phyloP scores from a whole-genome alignment of 1,140 invertebrate species.

The Babylonia areolata region DNA sequence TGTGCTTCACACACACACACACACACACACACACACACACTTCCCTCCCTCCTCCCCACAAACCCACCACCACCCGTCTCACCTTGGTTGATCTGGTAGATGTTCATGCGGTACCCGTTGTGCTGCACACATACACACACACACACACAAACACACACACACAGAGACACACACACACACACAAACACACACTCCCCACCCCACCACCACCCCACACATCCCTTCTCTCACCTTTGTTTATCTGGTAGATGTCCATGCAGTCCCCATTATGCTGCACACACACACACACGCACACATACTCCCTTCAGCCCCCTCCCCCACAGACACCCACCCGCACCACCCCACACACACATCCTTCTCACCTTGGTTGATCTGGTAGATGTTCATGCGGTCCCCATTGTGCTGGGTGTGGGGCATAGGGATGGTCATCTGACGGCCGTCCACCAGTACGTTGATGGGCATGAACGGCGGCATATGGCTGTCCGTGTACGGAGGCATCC shows the following conservation, averaged over 20 bases:
- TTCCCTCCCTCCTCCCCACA: too few relatives aligned
- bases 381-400: background rate
- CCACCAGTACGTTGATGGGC: conserved; percentile 18
- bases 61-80: background rate
- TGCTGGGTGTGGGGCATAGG: conserved; percentile 5
- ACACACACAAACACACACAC: too few relatives aligned
- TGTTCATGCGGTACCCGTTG: background rate
- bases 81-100: conserved; percentile 19
- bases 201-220: too few relatives aligned
- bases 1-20: background rate
- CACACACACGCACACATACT: background rate
- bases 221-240: too few relatives aligned
- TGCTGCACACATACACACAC: background rate
- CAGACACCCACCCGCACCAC: background rate
- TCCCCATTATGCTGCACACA: background rate
- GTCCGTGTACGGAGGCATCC: background rate
- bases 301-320: too few relatives aligned
- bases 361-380: conserved; percentile 19
- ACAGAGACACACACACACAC: too few relatives aligned
- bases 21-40: background rate
- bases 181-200: too few relatives aligned
- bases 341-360: background rate
- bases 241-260: too few relatives aligned
- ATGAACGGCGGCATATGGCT: background rate
- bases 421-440: conserved; percentile 17